A percentile compares a stretch with the other conserved stretches of the same genome.
Conservation (phyloP, 1,140 invertebrate species). For the Oryzaephilus surinamensis region DNA sequence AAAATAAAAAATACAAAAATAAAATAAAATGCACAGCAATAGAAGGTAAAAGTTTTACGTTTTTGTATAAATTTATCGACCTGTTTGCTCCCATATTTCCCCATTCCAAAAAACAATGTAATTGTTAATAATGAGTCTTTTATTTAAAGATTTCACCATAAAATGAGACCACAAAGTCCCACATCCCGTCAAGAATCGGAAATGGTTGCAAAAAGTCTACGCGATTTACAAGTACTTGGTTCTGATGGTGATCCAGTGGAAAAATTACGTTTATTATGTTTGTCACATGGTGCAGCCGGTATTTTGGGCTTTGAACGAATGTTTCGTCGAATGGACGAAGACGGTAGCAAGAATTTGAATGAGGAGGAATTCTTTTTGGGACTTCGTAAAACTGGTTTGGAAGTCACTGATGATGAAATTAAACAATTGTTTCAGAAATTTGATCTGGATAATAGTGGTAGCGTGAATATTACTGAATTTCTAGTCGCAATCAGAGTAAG, state of each 20-base stretch:
- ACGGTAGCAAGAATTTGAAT: slow-evolving; percentile 73
- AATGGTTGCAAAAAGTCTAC: slow-evolving; percentile 56
- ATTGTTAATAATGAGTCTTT: too few species aligned
- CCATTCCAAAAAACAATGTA: too few species aligned
- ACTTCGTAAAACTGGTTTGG: slow-evolving; percentile 68
- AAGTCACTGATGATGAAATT: slow-evolving; percentile 55
- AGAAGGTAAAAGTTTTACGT: slow-evolving; percentile 3
- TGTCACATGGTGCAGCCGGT: slow-evolving; percentile 75
- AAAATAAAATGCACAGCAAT: not conserved
- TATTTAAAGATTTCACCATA: too few species aligned
- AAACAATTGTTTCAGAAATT: slow-evolving; percentile 61
- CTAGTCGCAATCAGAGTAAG: slow-evolving; percentile 72
- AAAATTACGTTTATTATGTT: slow-evolving; percentile 70
- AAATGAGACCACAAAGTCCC: slow-evolving; percentile 66
- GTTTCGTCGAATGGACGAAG: slow-evolving; percentile 89
- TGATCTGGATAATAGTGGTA: slow-evolving; percentile 74
- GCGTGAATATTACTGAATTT: slow-evolving; percentile 84
- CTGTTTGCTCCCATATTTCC: slow-evolving; percentile 36
- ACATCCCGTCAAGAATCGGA: slow-evolving; percentile 67
- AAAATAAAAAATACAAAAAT: not conserved
- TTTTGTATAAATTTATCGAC: too few species aligned
- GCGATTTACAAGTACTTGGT: slow-evolving; percentile 43
- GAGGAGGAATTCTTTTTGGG: slow-evolving; percentile 77
- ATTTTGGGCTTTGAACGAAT: slow-evolving; percentile 82
- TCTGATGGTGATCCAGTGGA: slow-evolving; percentile 68